phyloP scores from a whole-genome alignment of 2,797 vertebrate genomes.

The Sebastes taczanowskii region DNA sequence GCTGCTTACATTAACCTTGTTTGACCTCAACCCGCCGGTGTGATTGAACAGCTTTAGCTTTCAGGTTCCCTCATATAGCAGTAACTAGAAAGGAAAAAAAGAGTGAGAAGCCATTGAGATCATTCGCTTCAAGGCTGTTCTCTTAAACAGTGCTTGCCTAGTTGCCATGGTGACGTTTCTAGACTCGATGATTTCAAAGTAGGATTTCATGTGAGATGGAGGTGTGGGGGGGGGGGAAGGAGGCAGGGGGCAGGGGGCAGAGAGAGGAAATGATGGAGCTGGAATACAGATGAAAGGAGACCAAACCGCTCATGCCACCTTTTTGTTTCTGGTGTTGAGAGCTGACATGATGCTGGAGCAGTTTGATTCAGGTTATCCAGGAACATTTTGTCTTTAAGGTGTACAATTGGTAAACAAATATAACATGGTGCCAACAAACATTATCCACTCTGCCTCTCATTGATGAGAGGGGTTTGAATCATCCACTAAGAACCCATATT shows the following conservation, averaged over 20 bases:
- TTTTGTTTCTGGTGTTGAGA: constrained; percentile 26
- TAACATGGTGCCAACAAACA: not conserved
- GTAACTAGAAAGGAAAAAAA: not conserved
- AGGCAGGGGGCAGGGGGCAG: not conserved
- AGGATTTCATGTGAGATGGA: constrained; percentile 70
- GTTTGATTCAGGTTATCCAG: no score
- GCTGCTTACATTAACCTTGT: constrained; percentile 38
- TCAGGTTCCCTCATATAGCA: constrained; percentile 10
- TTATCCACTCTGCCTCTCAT: not conserved
- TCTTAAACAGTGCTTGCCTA: constrained; percentile 69
- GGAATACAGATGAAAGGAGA: constrained; percentile 74
- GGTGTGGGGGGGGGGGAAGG: not conserved
- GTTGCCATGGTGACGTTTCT: constrained; percentile 81
- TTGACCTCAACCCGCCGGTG: constrained; percentile 35
- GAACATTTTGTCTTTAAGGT: not conserved
- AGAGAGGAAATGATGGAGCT: constrained; percentile 63
- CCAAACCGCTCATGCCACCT: constrained; percentile 58
- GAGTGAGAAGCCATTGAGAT: constrained; percentile 28
- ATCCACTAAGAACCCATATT: not conserved
- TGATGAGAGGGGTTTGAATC: not conserved
- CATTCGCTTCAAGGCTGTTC: constrained; percentile 58
- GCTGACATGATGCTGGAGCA: not conserved
- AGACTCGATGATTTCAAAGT: constrained; percentile 76
- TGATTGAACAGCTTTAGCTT: constrained; percentile 21
- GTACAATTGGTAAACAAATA: not conserved